Evolutionary conservation across 2,797 vertebrate genomes (phyloP).

Genomic region (Synaphobranchus kaupii): DNA sequence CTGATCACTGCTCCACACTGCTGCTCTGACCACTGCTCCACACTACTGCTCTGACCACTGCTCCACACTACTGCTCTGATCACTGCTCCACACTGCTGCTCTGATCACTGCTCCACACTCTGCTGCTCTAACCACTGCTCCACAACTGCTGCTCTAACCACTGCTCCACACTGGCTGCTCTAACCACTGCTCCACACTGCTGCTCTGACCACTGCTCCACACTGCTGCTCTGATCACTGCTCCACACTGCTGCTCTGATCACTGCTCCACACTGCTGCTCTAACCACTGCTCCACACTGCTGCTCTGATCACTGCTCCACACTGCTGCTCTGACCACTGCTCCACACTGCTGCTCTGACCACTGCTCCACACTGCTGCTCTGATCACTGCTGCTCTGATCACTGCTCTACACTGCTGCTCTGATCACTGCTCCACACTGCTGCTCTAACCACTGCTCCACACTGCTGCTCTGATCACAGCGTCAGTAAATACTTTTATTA

Average conservation of each 20-base stretch:
- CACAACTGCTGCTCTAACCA: too few relatives aligned
- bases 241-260: background rate
- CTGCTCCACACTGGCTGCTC: background rate
- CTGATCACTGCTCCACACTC: background rate
- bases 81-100: background rate
- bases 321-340: background rate
- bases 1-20: background rate
- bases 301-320: background rate
- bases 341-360: background rate
- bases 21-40: background rate
- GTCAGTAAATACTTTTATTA: too few relatives aligned
- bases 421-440: background rate
- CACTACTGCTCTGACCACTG: slow-evolving; percentile 4
- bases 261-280: background rate
- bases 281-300: background rate
- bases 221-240: background rate
- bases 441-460: background rate
- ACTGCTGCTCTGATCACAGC: background rate
- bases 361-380: background rate
- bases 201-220: background rate
- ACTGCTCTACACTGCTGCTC: slow-evolving; percentile 7
- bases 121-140: background rate
- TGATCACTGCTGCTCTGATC: background rate
- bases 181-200: background rate
- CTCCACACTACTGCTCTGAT: background rate